Conservation (phyloP, 1,140 invertebrate genomes). For the Ips nitidus region DNA sequence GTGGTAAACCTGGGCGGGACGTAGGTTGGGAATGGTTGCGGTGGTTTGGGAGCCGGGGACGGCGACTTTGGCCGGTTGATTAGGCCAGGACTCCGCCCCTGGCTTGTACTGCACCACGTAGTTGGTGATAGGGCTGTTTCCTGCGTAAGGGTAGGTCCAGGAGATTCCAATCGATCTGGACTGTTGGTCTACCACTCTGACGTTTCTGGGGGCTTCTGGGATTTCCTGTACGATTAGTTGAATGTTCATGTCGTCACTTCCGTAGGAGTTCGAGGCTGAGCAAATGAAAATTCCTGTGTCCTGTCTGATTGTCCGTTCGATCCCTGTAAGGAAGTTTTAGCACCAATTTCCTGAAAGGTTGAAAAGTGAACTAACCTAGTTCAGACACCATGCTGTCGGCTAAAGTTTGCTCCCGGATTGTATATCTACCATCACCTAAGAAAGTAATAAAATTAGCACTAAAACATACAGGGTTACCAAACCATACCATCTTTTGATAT, state of each 20-base stretch:
- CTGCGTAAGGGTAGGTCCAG: constrained; percentile 84
- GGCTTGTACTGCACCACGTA: constrained; percentile 87
- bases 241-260: constrained; percentile 88
- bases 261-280: constrained; percentile 83
- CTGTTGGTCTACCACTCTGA: constrained; percentile 79
- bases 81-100: constrained; percentile 75
- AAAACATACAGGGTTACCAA: neutral
- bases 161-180: constrained; percentile 77
- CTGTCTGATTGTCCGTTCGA: constrained; percentile 78
- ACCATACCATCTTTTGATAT: constrained; percentile 60
- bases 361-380: constrained; percentile 51
- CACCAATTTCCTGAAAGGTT: neutral
- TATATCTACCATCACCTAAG: constrained; percentile 62
- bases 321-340: constrained; percentile 44
- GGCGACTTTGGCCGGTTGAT: constrained; percentile 75
- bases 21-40: constrained; percentile 75
- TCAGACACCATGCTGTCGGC: constrained; percentile 83
- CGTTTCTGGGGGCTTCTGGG: constrained; percentile 83
- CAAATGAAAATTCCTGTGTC: constrained; percentile 91
- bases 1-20: constrained; percentile 87
- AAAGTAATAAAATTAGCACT: constrained; percentile 4
- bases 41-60: constrained; percentile 77
- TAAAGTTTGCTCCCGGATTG: constrained; percentile 70
- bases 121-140: constrained; percentile 83
- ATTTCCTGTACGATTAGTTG: constrained; percentile 90